Percentiles rank a stretch among this genome's conserved stretches.
Evolutionary conservation across 1,140 invertebrate species (phyloP).

Genomic region (Lepidurus couesii): DNA sequence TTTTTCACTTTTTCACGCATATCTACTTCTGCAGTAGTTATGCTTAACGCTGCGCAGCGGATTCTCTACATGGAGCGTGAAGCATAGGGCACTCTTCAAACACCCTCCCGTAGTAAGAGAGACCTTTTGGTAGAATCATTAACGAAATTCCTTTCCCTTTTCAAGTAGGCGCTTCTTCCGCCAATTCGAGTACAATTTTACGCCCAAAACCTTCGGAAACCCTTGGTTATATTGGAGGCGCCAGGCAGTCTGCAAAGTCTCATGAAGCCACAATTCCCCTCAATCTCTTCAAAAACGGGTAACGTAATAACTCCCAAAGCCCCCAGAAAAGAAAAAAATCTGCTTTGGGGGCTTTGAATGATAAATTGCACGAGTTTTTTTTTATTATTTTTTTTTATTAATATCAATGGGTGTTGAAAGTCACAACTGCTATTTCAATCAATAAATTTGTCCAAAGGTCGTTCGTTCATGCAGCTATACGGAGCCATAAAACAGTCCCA

Average conservation of each 20-base stretch:
- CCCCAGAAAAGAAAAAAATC: too few relatives aligned
- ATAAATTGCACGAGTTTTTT: too few relatives aligned
- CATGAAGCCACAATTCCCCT: background rate
- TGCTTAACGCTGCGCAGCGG: background rate
- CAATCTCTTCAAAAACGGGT: too few relatives aligned
- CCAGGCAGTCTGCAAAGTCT: background rate
- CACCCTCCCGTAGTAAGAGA: background rate
- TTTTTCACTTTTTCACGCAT: background rate
- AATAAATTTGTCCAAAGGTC: background rate
- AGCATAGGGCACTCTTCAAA: background rate
- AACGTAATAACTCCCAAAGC: too few relatives aligned
- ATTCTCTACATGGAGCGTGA: background rate
- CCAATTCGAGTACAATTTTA: background rate
- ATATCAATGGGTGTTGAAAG: background rate
- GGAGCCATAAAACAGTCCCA: too few relatives aligned
- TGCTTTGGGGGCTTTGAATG: too few relatives aligned
- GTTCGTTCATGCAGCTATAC: too few relatives aligned
- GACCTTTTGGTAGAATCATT: conserved; percentile 16
- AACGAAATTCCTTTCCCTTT: conserved; percentile 10
- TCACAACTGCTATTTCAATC: background rate
- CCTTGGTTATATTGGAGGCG: background rate
- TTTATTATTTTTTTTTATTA: too few relatives aligned
- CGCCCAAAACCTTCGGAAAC: background rate
- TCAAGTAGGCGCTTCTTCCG: background rate
- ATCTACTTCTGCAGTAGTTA: background rate